phyloP scores from a whole-genome alignment of 1,140 invertebrate genomes.

The Drusus annulatus region DNA sequence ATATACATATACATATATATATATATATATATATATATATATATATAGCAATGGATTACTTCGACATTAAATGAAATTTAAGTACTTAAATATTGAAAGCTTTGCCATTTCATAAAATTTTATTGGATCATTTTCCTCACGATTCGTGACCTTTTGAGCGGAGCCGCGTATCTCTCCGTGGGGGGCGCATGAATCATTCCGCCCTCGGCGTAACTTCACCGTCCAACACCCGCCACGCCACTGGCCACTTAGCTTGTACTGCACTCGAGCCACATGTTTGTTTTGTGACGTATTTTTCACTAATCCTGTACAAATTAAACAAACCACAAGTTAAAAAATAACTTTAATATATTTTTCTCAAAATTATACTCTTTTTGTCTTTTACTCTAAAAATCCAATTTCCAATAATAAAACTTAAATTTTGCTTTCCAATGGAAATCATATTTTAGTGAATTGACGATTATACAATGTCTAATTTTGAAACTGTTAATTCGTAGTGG shows the following conservation, averaged over 20 bases:
- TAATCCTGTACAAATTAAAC: no score
- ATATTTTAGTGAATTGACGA: no score
- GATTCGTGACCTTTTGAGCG: background rate
- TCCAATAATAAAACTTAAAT: no score
- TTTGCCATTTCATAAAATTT: background rate
- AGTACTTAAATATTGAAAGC: background rate
- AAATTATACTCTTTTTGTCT: no score
- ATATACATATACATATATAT: no score
- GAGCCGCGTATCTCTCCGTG: background rate
- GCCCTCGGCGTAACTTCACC: conserved; percentile 20
- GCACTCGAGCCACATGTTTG: background rate
- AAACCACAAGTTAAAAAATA: background rate
- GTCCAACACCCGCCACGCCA: conserved; percentile 6
- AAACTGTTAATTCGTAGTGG: no score
- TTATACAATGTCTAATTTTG: no score
- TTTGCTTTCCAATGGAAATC: no score
- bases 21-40: no score
- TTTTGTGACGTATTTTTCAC: background rate
- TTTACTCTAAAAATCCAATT: no score
- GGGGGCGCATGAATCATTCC: conserved; percentile 25
- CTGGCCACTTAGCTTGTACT: background rate
- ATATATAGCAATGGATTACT: background rate
- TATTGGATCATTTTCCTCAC: background rate
- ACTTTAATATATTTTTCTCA: background rate
- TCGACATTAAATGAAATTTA: background rate